Percentiles rank a stretch among this genome's conserved stretches.
phyloP scores from a whole-genome alignment of 2,888 invertebrate species.

The Drosophila mulleri region DNA sequence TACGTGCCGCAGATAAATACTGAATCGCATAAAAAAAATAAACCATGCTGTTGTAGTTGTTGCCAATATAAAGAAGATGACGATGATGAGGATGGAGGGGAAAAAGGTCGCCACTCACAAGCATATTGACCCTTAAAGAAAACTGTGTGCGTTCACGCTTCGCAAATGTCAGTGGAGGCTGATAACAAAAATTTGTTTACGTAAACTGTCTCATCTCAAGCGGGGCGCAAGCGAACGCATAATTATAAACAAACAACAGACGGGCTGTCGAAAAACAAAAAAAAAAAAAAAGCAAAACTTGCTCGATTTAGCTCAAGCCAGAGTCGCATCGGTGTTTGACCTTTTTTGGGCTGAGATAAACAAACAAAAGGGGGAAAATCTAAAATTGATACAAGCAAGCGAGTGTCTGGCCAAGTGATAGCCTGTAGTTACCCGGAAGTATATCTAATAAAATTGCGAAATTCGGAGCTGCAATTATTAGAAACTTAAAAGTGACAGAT shows the following conservation, averaged over 20 bases:
- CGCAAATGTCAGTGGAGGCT: conserved; percentile 33
- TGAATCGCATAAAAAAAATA: conserved; percentile 52
- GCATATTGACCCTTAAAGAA: conserved; percentile 13
- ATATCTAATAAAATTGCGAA: too few species aligned
- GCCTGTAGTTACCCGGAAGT: neutral
- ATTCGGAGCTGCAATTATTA: neutral
- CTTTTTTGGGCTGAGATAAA: conserved; percentile 38
- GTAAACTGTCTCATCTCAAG: conserved; percentile 64
- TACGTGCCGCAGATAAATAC: conserved; percentile 68
- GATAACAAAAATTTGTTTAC: conserved; percentile 48
- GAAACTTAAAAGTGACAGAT: neutral
- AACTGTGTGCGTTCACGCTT: conserved; percentile 9
- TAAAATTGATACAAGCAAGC: neutral
- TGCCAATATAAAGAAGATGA: neutral
- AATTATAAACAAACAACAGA: conserved; percentile 75
- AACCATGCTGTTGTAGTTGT: neutral
- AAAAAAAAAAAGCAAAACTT: conserved; percentile 5
- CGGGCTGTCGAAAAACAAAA: conserved; percentile 4
- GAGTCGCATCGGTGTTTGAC: conserved; percentile 35
- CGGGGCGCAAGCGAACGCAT: conserved; percentile 64
- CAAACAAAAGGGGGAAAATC: conserved; percentile 12
- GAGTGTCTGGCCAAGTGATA: neutral
- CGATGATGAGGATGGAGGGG: neutral
- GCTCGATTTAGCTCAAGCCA: conserved; percentile 13
- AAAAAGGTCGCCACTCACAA: conserved; percentile 1